Evolutionary conservation across 2,797 vertebrate genomes (phyloP).

Genomic region (Falco novaeseelandiae): DNA sequence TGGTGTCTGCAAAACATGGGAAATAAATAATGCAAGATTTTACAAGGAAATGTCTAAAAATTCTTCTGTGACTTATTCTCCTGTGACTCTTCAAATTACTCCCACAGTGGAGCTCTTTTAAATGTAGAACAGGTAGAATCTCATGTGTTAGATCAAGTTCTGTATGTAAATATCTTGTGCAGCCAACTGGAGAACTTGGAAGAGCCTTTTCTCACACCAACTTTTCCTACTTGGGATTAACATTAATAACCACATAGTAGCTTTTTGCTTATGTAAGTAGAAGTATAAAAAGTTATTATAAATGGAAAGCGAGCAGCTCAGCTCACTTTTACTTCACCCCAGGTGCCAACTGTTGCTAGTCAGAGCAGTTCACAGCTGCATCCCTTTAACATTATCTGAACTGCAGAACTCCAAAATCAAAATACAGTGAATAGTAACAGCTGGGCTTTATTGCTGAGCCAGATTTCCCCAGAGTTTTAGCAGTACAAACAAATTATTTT

Average conservation of each 20-base stretch:
- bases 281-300: background rate
- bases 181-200: background rate
- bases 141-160: background rate
- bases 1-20: background rate
- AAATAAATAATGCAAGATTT: background rate
- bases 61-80: background rate
- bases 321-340: slow-evolving; percentile 19
- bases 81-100: background rate
- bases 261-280: background rate
- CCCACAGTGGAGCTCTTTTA: background rate
- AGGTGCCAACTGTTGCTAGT: slow-evolving; percentile 19
- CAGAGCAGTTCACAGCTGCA: background rate
- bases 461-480: slow-evolving; percentile 34
- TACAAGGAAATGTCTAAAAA: background rate
- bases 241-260: background rate
- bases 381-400: slow-evolving; percentile 27
- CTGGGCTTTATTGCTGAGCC: slow-evolving; percentile 22
- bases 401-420: background rate
- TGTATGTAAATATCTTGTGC: background rate
- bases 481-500: slow-evolving; percentile 57
- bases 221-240: background rate
- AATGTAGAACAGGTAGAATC: background rate
- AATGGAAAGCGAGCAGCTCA: background rate
- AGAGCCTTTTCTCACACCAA: background rate
- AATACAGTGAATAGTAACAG: slow-evolving; percentile 42